phyloP scores from a whole-genome alignment of 2,888 invertebrate species.

The Napeogenes sylphis region DNA sequence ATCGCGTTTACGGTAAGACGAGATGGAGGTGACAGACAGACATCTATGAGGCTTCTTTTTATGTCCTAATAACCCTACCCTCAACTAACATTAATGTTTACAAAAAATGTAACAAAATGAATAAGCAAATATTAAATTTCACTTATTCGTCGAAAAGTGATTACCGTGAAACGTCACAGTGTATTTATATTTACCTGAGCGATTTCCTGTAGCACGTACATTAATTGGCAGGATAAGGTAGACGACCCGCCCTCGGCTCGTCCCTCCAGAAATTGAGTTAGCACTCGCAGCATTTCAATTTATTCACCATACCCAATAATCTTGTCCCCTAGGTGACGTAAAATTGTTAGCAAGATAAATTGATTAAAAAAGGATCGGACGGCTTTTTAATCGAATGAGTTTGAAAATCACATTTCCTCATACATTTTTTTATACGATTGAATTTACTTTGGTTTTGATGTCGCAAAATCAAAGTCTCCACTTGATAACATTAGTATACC shows the following conservation, averaged over 20 bases:
- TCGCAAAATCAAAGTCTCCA: too few relatives aligned
- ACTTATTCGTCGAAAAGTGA: conserved; percentile 30
- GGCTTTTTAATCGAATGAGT: neutral
- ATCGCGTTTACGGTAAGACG: too few relatives aligned
- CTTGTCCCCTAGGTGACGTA: conserved; percentile 13
- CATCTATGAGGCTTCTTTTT: too few relatives aligned
- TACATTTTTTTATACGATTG: too few relatives aligned
- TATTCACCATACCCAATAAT: conserved; percentile 66
- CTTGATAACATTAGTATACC: too few relatives aligned
- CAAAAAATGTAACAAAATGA: too few relatives aligned
- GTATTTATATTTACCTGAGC: conserved; percentile 35
- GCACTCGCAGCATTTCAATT: conserved; percentile 66
- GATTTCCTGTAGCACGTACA: conserved; percentile 38
- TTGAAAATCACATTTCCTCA: conserved; percentile 5
- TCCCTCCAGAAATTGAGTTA: conserved; percentile 68
- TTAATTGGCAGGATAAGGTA: conserved; percentile 37
- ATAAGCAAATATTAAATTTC: too few relatives aligned
- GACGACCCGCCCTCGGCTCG: conserved; percentile 47
- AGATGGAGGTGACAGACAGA: too few relatives aligned
- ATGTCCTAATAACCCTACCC: too few relatives aligned
- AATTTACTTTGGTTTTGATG: too few relatives aligned
- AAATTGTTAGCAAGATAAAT: conserved; percentile 7
- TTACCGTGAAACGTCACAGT: conserved; percentile 26
- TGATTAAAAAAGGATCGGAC: conserved; percentile 9
- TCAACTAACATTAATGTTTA: too few relatives aligned